phyloP scores from a whole-genome alignment of 2,888 invertebrate genomes.

The Fabriciana adippe region DNA sequence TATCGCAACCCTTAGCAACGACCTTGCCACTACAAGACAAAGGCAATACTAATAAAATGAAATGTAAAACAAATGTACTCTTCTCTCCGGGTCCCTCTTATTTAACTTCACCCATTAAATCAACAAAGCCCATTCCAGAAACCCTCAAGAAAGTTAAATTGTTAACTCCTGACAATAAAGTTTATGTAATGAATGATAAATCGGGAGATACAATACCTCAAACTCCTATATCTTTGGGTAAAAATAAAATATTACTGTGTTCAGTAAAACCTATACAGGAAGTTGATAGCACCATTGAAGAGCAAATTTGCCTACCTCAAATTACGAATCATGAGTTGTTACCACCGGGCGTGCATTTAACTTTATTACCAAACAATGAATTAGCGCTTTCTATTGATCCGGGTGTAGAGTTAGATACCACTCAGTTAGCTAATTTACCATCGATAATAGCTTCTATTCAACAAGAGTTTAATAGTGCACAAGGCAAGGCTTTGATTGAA shows the following conservation, averaged over 20 bases:
- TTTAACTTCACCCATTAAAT: not conserved
- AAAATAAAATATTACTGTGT: constrained; percentile 69
- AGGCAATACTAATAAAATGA: not conserved
- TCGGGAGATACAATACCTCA: constrained; percentile 22
- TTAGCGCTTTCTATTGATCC: constrained; percentile 49
- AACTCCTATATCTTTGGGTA: constrained; percentile 60
- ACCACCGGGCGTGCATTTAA: constrained; percentile 52
- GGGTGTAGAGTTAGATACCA: constrained; percentile 41
- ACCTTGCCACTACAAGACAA: not conserved
- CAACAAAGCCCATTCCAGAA: not conserved
- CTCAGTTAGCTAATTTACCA: constrained; percentile 47
- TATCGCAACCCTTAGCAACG: not conserved
- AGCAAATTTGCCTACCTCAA: constrained; percentile 19
- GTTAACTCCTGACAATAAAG: not conserved
- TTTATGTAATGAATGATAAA: constrained; percentile 18
- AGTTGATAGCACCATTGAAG: constrained; percentile 3
- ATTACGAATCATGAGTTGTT: constrained; percentile 28
- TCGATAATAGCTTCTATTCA: constrained; percentile 49
- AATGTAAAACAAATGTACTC: constrained; percentile 9
- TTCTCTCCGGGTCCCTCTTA: not conserved
- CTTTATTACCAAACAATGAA: constrained; percentile 49
- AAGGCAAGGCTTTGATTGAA: not conserved
- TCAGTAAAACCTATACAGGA: constrained; percentile 49
- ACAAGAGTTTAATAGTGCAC: constrained; percentile 43
- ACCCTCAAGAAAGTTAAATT: not conserved